Percentiles rank a stretch among this genome's conserved stretches.
These are phyloP conservation scores for Acromyrmex charruanus DNA, from an alignment of 1,140 invertebrate species.

Conservation along the genomic window DNA sequence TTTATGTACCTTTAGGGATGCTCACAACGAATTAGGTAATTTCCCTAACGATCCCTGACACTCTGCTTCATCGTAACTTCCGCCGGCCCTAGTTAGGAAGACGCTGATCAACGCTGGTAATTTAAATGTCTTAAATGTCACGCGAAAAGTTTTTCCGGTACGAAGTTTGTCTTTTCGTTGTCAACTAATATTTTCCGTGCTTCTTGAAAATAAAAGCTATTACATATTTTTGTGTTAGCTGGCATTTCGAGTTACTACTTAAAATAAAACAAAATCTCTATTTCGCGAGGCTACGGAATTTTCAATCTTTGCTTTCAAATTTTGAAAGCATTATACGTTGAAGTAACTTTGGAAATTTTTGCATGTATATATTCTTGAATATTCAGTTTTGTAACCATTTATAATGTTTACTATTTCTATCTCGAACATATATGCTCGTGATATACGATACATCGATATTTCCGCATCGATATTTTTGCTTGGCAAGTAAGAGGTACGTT, in stretches of 20 bases:
- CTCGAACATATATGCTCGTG: conserved; percentile 2
- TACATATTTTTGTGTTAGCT: background rate
- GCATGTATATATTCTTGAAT: background rate
- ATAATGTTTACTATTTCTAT: conserved; percentile 24
- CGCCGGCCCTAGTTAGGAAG: conserved; percentile 43
- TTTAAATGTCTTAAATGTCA: conserved; percentile 27
- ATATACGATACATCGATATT: background rate
- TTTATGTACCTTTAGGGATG: conserved; percentile 60
- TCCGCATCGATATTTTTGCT: conserved; percentile 47
- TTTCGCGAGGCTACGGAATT: background rate
- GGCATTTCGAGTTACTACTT: background rate
- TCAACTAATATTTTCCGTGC: conserved; percentile 40
- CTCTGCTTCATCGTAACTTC: conserved; percentile 62
- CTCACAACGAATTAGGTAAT: conserved; percentile 73
- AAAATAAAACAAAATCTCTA: background rate
- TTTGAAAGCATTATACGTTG: background rate
- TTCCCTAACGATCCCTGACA: conserved; percentile 73
- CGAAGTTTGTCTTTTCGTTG: background rate
- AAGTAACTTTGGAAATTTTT: background rate
- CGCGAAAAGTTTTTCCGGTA: conserved; percentile 14
- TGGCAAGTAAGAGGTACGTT: conserved; percentile 14
- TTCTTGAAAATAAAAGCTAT: background rate
- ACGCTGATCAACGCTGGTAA: conserved; percentile 56
- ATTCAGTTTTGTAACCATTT: background rate
- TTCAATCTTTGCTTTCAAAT: background rate